Conservation (phyloP, 2,888 invertebrate species). For the Oxycera nigricornis region DNA sequence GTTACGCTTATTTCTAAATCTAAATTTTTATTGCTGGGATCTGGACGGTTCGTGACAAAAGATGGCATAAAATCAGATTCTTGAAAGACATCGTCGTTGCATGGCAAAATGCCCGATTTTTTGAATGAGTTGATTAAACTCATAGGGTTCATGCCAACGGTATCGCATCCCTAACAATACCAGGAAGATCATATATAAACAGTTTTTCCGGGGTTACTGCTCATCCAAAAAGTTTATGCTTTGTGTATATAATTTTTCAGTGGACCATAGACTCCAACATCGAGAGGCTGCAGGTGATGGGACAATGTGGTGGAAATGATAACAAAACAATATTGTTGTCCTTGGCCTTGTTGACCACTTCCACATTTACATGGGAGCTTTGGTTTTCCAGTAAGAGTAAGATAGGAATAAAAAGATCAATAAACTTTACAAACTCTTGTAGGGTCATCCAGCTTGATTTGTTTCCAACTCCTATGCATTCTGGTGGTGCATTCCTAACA, state of each 20-base stretch:
- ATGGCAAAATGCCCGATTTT: too few species aligned
- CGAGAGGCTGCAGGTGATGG: background rate
- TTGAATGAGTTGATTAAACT: too few species aligned
- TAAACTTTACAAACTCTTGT: conserved; percentile 46
- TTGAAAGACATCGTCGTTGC: too few species aligned
- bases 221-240: too few species aligned
- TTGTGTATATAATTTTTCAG: too few species aligned
- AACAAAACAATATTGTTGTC: conserved; percentile 44
- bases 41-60: too few species aligned
- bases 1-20: background rate
- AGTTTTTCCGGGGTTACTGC: too few species aligned
- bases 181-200: conserved; percentile 47
- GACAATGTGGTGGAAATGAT: conserved; percentile 42
- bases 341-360: conserved; percentile 48
- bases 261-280: background rate
- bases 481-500: conserved; percentile 9
- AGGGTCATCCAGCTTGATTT: conserved; percentile 51
- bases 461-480: background rate
- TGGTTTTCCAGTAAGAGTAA: conserved; percentile 44
- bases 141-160: too few species aligned
- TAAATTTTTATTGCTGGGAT: background rate
- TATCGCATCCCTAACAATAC: too few species aligned
- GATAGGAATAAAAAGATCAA: conserved; percentile 47
- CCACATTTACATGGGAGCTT: conserved; percentile 1
- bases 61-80: background rate